Base-by-base conservation (phyloP, 2,888 invertebrate genomes). In the Drosophila robusta region DNA sequence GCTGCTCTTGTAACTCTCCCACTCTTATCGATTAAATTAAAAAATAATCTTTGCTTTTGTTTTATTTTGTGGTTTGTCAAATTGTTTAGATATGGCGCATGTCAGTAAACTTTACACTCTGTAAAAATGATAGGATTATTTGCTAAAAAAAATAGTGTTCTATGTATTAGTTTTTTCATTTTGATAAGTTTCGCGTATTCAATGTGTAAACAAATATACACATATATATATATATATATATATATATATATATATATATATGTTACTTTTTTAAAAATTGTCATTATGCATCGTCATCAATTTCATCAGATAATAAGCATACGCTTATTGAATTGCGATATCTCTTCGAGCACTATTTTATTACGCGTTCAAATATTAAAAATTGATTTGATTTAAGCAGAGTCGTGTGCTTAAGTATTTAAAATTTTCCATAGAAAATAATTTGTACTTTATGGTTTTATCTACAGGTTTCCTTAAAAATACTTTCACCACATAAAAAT, bases 11-110 rank as follows among this genome's bases (percentile, higher is more conserved):
- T 68, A 57, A 57, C 36, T 56, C 50, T 47, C 12, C 11, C 38
- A 5, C 1, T 12, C 66, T 65, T 54, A 75, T 76, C 76, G 16
- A 7, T 45, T 65, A 24, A 62, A 63, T 78, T 74, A 60, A 50
- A 60, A 61, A 45, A 11, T 14, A 47, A 71, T 73, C 54, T 45
- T 41, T 12, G 2, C n/a, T 39, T 63, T 24, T 42, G 3, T n/a
- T 41, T 18, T 32, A 4, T 34, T 42, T 51, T 44, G 6, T 9
- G 16, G n/a, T 12, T 34, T 22, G 14, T 9, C 1, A 62, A 44
- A 63, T 26, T 32, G 36, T 24, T 42, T 2, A 49, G 58, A 58
- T 66, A 39, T 11, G 47, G 14, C 42, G 29, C 34, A 18, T n/a
- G 36, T 9, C 22, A 38, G n/a, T 38, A 38, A 61, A 38, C 14